Evolutionary conservation across 1,140 invertebrate genomes (phyloP), one percentile per base, ranked within the genome.

Genomic region (Metopolophium dirhodum): DNA sequence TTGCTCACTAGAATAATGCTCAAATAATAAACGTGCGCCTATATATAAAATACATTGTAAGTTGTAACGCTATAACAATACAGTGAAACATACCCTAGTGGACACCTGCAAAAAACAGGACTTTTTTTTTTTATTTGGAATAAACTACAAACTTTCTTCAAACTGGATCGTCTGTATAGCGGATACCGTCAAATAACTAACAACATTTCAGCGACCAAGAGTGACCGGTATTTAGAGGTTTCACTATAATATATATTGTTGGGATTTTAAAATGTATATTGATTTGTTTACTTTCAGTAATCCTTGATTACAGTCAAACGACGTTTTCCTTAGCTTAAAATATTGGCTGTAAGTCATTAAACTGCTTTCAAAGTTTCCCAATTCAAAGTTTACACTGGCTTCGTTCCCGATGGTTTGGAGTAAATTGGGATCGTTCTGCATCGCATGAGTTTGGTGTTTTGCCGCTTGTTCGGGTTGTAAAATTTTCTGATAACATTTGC

Each of bases 291-390:
- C 91, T 51, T 92, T 92, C 7, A 82, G 22, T 18, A 83, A 35
- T 83, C 68, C 68, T 83, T 30, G 45, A 37, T 22, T 83, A 83
- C 91, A 92, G 23, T 83, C 30, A 51, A 35, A 54, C 23, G 9
- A 54, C 35, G 45, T 49, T 85, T 85, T 85, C 30, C 22, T 26
- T 54, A 18, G 45, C 35, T 41, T 85, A 41, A 18, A 22, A 35
- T 35, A 92, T 51, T 14, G 45, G 41, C 35, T 51, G 35, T 92
- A 92, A 7, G 47, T 30, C 14, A 85, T 85, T 51, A 92, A 51
- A 54, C 91, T 54, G 20, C 45, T 85, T 85, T 54, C 91, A 85
- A 92, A 41, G n/a, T 92, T 92, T 49, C 77, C 91, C 8, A 92
- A 83, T 85, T 85, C 82, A 85, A 92, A 92, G 23, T 92, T 37